Evolutionary conservation across 2,888 invertebrate genomes (phyloP).

Genomic region (Tridacna gigas): DNA sequence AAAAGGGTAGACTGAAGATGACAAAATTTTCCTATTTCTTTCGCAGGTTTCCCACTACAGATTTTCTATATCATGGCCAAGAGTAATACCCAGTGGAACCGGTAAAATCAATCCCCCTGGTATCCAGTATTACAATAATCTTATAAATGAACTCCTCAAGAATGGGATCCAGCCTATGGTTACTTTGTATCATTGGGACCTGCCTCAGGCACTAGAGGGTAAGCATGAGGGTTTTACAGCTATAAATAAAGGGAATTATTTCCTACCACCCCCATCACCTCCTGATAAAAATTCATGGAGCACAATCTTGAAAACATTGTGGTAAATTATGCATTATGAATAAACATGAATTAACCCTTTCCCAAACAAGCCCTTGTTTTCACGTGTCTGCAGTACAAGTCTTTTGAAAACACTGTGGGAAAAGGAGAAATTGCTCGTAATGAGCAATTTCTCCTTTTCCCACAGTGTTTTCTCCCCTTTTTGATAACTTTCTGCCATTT

Average conservation of each 20-base stretch:
- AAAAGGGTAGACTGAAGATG: too few relatives aligned
- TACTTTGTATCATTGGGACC: slow-evolving; percentile 86
- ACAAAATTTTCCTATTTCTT: not conserved
- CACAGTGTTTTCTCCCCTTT: not conserved
- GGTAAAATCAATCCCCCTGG: slow-evolving; percentile 88
- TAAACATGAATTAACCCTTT: not conserved
- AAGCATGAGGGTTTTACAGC: not conserved
- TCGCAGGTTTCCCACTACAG: slow-evolving; percentile 78
- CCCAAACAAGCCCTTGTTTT: not conserved
- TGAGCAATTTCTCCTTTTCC: not conserved
- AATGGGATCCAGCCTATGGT: slow-evolving; percentile 87
- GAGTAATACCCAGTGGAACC: slow-evolving; percentile 88
- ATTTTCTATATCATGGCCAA: slow-evolving; percentile 89
- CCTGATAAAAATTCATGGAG: too few relatives aligned
- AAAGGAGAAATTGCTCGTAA: not conserved
- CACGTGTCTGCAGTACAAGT: not conserved
- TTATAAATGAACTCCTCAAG: slow-evolving; percentile 89
- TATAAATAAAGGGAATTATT: not conserved
- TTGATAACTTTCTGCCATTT: too few relatives aligned
- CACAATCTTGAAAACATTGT: not conserved
- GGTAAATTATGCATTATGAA: not conserved
- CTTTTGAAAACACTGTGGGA: not conserved
- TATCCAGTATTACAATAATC: slow-evolving; percentile 90
- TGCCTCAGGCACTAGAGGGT: slow-evolving; percentile 81
- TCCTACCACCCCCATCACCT: too few relatives aligned